Evolutionary conservation across 2,113 vertebrate genomes (phyloP).

Genomic region (Hippotragus niger): DNA sequence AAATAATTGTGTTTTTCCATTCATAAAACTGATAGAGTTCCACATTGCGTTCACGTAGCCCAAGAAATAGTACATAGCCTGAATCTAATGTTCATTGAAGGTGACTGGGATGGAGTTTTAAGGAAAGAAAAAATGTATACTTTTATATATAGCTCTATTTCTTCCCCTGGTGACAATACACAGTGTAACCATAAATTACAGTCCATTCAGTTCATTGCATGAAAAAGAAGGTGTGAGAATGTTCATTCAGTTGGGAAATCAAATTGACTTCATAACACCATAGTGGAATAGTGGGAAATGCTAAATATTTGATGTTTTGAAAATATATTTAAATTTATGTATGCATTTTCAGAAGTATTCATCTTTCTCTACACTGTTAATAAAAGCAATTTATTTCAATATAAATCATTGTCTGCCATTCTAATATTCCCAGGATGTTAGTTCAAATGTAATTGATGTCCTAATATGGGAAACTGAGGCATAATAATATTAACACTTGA

Average conservation of each 20-base stretch:
- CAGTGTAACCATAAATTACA: conserved; percentile 49
- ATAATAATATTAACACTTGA: not conserved
- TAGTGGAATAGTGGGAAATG: conserved; percentile 19
- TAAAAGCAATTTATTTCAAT: conserved; percentile 63
- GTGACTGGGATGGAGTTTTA: not conserved
- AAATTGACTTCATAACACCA: conserved; percentile 44
- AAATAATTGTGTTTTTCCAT: not conserved
- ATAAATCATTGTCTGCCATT: conserved; percentile 56
- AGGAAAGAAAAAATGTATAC: not conserved
- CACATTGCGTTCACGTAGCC: not conserved
- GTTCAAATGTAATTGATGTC: conserved; percentile 21
- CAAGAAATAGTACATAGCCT: not conserved
- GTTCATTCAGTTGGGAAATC: conserved; percentile 67
- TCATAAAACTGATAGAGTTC: not conserved
- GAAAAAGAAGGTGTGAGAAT: conserved; percentile 46
- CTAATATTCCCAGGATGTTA: conserved; percentile 12
- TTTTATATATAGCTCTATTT: not conserved
- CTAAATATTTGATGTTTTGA: conserved; percentile 52
- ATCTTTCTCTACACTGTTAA: conserved; percentile 41
- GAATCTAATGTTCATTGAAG: not conserved
- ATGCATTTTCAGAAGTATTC: conserved; percentile 59
- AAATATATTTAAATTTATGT: conserved; percentile 74
- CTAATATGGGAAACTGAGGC: conserved; percentile 21
- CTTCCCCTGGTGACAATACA: conserved; percentile 17
- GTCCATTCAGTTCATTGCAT: not conserved